Conservation (phyloP, 64 coral and sea anemone genomes). For the Stichodactyla helianthus region DNA sequence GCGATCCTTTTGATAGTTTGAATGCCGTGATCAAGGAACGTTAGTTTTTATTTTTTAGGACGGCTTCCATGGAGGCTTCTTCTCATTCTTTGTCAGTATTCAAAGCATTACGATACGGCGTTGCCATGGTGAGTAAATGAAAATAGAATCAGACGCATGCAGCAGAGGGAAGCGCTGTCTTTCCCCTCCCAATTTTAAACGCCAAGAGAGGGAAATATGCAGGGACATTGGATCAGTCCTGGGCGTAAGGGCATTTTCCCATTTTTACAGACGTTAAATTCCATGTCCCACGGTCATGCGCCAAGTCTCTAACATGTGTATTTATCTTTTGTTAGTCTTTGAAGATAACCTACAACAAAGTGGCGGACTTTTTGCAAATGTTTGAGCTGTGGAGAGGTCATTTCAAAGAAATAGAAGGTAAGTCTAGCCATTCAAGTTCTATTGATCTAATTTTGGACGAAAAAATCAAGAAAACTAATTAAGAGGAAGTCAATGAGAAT, state of each 20-base stretch:
- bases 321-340: neutral
- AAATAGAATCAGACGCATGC: too few relatives aligned
- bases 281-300: too few relatives aligned
- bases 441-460: too few relatives aligned
- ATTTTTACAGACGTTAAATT: neutral
- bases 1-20: too few relatives aligned
- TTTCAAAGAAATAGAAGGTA: slow-evolving; percentile 63
- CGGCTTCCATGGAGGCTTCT: neutral
- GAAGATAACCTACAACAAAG: slow-evolving; percentile 4
- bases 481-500: too few relatives aligned
- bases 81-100: neutral
- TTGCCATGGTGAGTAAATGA: slow-evolving; percentile 14
- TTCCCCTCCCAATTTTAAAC: too few relatives aligned
- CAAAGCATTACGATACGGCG: neutral
- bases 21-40: too few relatives aligned
- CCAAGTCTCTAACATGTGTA: too few relatives aligned
- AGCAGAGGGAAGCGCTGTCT: too few relatives aligned
- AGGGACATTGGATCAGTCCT: too few relatives aligned
- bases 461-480: too few relatives aligned
- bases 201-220: too few relatives aligned
- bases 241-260: neutral
- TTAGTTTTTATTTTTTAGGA: neutral
- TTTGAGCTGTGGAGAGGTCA: slow-evolving; percentile 57
- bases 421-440: neutral
- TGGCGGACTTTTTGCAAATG: neutral